Evolutionary conservation across 1,140 invertebrate species (phyloP).

Genomic region (Brachionus asplanchnoidis): DNA sequence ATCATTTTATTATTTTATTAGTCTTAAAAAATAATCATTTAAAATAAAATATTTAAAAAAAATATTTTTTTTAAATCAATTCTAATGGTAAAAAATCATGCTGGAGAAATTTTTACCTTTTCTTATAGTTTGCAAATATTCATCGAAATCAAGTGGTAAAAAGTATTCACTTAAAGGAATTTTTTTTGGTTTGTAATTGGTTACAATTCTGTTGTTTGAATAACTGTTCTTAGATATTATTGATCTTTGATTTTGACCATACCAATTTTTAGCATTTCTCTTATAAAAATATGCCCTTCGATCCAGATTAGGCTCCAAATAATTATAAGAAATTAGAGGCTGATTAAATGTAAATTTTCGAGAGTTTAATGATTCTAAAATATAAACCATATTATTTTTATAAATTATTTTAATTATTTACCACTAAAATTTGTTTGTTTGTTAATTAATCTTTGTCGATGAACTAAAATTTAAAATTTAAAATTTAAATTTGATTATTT

Average conservation of each 20-base stretch:
- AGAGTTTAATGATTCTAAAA: not conserved
- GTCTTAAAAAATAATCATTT: not conserved
- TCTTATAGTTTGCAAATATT: not conserved
- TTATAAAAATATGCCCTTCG: not conserved
- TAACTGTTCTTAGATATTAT: not conserved
- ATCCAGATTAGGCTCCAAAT: not conserved
- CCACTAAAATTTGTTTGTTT: no score
- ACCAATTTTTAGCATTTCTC: not conserved
- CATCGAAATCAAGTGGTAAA: not conserved
- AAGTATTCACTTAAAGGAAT: not conserved
- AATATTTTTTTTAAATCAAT: not conserved
- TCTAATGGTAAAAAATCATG: not conserved
- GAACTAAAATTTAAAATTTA: not conserved
- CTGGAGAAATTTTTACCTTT: not conserved
- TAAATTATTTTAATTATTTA: not conserved
- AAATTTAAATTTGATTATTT: not conserved
- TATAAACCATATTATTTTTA: not conserved
- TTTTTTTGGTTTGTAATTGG: not conserved
- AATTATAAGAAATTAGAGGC: not conserved
- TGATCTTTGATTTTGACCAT: not conserved
- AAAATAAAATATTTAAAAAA: not conserved
- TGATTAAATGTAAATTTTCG: not conserved
- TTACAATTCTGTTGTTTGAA: not conserved
- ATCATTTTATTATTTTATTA: not conserved
- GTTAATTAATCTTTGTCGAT: no score